Evolutionary conservation across 1,140 invertebrate species (phyloP).

Genomic region (Harpegnathos saltator): DNA sequence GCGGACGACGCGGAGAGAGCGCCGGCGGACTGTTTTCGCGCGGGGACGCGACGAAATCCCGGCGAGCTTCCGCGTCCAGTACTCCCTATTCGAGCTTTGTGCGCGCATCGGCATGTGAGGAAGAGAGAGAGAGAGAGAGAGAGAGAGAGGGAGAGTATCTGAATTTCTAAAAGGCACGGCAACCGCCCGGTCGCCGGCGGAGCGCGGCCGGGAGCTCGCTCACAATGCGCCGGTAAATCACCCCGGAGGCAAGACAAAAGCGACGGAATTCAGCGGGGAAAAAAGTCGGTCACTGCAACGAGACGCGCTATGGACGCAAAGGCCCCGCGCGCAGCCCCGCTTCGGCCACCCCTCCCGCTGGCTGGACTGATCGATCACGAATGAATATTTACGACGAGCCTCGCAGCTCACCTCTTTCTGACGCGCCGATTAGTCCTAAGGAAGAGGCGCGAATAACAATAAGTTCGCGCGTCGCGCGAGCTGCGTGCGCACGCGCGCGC

Average conservation of each 20-base stretch:
- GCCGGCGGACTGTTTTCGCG: conserved; percentile 11
- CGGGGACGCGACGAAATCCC: conserved; percentile 21
- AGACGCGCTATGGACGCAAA: conserved; percentile 40
- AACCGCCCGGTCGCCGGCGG: not conserved
- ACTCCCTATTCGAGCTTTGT: conserved; percentile 40
- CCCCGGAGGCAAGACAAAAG: conserved; percentile 49
- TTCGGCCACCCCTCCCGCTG: too few species aligned
- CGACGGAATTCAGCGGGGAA: conserved; percentile 40
- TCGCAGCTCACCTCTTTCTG: conserved; percentile 14
- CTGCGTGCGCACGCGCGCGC: too few species aligned
- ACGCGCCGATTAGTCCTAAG: conserved; percentile 49
- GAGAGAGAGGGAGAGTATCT: conserved; percentile 56
- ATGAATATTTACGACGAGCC: conserved; percentile 63
- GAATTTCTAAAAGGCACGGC: conserved; percentile 53
- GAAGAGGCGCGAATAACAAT: conserved; percentile 59
- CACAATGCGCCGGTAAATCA: conserved; percentile 55
- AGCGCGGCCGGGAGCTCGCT: conserved; percentile 7
- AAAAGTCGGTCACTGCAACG: conserved; percentile 61
- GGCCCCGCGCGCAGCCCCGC: not conserved
- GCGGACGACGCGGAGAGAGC: conserved; percentile 23
- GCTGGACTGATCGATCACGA: conserved; percentile 51
- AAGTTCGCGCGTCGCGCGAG: conserved; percentile 20
- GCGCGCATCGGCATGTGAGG: conserved; percentile 35
- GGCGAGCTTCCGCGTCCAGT: conserved; percentile 19
- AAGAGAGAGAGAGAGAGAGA: too few species aligned